A percentile compares a stretch with the other conserved stretches of the same genome.
phyloP scores from a whole-genome alignment of 2,888 invertebrate species.

The Chirona hameri region DNA sequence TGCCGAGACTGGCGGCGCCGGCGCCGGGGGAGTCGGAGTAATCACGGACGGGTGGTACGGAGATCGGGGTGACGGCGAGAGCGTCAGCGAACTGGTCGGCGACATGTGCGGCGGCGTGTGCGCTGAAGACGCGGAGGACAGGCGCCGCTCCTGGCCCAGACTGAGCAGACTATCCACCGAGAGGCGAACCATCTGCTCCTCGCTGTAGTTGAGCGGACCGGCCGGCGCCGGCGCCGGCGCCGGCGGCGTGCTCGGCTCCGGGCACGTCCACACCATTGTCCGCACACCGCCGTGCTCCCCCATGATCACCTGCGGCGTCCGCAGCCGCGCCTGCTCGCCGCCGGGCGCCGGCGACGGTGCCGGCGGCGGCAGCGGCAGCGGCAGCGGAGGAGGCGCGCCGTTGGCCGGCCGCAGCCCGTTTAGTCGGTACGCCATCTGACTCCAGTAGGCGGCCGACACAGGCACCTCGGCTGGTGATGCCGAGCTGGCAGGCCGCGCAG shows the following conservation, averaged over 20 bases:
- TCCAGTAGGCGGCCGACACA: conserved; percentile 27
- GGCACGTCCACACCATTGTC: conserved; percentile 67
- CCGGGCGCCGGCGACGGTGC: no score
- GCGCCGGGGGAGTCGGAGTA: conserved; percentile 36
- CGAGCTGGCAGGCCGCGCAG: not conserved
- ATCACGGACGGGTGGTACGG: conserved; percentile 33
- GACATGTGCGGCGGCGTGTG: conserved; percentile 38
- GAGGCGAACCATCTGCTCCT: conserved; percentile 36
- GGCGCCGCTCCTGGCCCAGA: conserved; percentile 44
- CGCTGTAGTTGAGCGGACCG: conserved; percentile 22
- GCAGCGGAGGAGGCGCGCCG: not conserved
- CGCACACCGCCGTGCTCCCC: conserved; percentile 81
- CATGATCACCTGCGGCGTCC: conserved; percentile 84
- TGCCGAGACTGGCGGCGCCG: conserved; percentile 39
- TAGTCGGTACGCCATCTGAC: conserved; percentile 3
- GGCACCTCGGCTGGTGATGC: not conserved
- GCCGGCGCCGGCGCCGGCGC: not conserved
- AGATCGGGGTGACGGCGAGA: conserved; percentile 36
- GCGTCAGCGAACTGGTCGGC: conserved; percentile 37
- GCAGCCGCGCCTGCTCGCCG: conserved; percentile 40
- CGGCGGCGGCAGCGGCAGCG: conserved; percentile 27
- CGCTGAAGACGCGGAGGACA: conserved; percentile 34
- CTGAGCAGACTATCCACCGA: conserved; percentile 46
- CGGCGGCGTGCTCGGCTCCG: conserved; percentile 30
- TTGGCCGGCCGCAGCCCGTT: conserved; percentile 14